These are phyloP conservation scores for Caretta caretta DNA, from an alignment of 2,113 vertebrate genomes.

Conservation along the genomic window DNA sequence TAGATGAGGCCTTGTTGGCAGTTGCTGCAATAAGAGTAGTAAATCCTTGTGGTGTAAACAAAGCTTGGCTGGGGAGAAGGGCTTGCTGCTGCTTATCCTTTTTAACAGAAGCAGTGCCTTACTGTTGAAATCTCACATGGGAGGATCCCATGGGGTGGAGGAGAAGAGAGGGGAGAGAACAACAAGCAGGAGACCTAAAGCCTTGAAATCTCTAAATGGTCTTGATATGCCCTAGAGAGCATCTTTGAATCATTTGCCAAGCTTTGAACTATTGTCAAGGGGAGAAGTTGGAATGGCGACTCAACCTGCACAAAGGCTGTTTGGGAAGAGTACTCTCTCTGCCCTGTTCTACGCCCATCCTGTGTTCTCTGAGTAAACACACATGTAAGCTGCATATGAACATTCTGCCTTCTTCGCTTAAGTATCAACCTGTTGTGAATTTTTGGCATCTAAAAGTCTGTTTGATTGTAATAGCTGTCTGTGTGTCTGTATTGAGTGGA, in stretches of 20 bases:
- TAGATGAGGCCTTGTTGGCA: neutral
- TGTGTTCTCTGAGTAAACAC: neutral
- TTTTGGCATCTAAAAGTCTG: neutral
- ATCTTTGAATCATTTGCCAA: constrained; percentile 21
- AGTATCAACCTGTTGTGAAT: neutral
- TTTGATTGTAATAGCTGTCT: constrained; percentile 16
- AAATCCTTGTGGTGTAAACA: constrained; percentile 34
- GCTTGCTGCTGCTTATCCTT: neutral
- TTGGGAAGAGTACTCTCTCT: neutral
- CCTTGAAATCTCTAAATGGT: neutral
- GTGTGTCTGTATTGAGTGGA: neutral
- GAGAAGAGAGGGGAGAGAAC: neutral
- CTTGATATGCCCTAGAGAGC: constrained; percentile 1
- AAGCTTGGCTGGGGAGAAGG: constrained; percentile 24
- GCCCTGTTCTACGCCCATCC: constrained; percentile 3
- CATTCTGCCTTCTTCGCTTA: neutral
- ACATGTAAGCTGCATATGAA: neutral
- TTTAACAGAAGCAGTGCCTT: constrained; percentile 27
- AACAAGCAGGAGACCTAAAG: neutral
- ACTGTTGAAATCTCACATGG: constrained; percentile 40
- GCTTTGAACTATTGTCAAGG: neutral
- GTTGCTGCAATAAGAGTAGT: neutral
- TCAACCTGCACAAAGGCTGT: neutral
- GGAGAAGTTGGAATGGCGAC: neutral
- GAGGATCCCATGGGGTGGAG: neutral